Conservation (phyloP, 2,888 invertebrate species). For the Sympetrum striolatum region DNA sequence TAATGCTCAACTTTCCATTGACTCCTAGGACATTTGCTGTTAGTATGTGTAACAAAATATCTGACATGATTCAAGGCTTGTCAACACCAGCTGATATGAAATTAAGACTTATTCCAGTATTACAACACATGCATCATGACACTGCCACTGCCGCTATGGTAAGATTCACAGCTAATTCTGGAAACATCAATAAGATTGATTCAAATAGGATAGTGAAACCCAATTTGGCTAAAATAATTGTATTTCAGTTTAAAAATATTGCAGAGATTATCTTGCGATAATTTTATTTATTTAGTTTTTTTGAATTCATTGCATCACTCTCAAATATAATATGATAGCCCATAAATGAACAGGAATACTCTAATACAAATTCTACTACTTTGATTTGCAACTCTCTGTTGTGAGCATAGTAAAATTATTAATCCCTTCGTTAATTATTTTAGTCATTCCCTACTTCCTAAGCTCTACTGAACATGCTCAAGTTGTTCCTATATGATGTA, state of each 20-base stretch:
- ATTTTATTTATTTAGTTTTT: too few species aligned
- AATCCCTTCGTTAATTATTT: too few species aligned
- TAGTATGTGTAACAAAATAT: conserved; percentile 93
- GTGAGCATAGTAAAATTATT: too few species aligned
- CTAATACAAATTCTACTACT: too few species aligned
- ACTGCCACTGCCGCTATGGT: conserved; percentile 76
- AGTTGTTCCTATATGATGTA: not conserved
- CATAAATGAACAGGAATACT: too few species aligned
- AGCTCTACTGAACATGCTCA: not conserved
- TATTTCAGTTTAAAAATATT: not conserved
- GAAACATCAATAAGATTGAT: not conserved
- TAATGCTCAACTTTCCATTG: not conserved
- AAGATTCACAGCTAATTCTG: too few species aligned
- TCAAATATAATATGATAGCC: too few species aligned
- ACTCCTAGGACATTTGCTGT: conserved; percentile 85
- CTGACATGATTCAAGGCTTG: conserved; percentile 92
- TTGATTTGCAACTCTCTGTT: too few species aligned
- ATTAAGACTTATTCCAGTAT: conserved; percentile 85
- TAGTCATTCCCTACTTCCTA: not conserved
- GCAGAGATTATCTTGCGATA: too few species aligned
- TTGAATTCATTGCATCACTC: too few species aligned
- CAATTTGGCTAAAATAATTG: not conserved
- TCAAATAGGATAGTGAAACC: not conserved
- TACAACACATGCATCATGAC: conserved; percentile 93
- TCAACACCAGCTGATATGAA: conserved; percentile 93